A percentile compares a stretch with the other conserved stretches of the same genome.
Evolutionary conservation across 1,140 invertebrate species (phyloP).

Genomic region (Gryon sp.): DNA sequence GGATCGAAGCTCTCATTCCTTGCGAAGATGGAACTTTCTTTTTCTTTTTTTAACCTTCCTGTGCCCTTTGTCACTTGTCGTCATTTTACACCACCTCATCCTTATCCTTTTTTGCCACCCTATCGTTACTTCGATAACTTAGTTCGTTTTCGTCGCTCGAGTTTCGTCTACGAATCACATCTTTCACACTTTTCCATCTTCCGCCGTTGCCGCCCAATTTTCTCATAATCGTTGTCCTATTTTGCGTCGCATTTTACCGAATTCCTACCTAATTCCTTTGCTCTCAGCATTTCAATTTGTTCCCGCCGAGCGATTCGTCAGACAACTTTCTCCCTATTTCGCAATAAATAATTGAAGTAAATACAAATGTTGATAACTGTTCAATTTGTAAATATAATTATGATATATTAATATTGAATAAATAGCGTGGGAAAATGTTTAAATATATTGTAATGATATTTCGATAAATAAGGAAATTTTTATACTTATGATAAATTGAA

Average conservation of each 20-base stretch:
- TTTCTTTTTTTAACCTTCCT: conserved; percentile 59
- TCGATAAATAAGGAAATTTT: too few relatives aligned
- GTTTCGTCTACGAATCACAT: conserved; percentile 42
- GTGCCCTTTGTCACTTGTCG: conserved; percentile 55
- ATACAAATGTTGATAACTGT: conserved; percentile 1
- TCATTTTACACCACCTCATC: conserved; percentile 50
- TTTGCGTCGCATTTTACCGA: conserved; percentile 62
- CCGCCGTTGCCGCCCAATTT: conserved; percentile 30
- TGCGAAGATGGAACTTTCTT: conserved; percentile 56
- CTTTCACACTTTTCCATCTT: conserved; percentile 28
- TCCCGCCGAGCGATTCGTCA: conserved; percentile 68
- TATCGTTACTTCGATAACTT: conserved; percentile 45
- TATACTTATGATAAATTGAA: too few relatives aligned
- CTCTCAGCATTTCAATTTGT: conserved; percentile 76
- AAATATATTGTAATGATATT: too few relatives aligned
- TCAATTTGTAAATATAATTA: too few relatives aligned
- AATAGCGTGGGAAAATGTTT: too few relatives aligned
- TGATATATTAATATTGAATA: too few relatives aligned
- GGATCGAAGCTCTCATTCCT: conserved; percentile 29
- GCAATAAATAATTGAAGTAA: conserved; percentile 58
- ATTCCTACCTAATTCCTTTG: conserved; percentile 67
- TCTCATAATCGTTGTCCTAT: conserved; percentile 67
- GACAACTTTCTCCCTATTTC: conserved; percentile 42
- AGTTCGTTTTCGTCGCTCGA: conserved; percentile 45
- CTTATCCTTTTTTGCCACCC: conserved; percentile 54